Conservation (phyloP, 2,113 vertebrate species). For the Odobenus rosmarus region DNA sequence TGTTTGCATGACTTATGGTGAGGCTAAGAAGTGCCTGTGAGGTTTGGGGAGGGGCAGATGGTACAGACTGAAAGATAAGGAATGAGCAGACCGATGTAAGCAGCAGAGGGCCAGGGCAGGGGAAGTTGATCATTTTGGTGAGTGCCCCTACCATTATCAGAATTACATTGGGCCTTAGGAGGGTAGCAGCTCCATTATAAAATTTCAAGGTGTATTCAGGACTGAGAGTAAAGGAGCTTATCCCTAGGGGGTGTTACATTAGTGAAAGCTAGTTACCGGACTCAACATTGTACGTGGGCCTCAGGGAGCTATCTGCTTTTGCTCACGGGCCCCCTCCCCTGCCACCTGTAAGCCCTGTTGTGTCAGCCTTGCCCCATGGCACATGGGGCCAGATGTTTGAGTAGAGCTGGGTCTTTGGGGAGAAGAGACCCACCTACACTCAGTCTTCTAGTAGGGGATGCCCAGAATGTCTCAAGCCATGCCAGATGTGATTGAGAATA, state of each 20-base stretch:
- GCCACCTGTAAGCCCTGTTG: not conserved
- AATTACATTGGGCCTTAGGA: not conserved
- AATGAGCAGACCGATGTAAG: not conserved
- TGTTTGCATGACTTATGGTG: not conserved
- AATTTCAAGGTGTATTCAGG: not conserved
- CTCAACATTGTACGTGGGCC: not conserved
- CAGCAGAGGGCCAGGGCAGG: not conserved
- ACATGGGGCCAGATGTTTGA: not conserved
- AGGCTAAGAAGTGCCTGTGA: not conserved
- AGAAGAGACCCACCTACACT: not conserved
- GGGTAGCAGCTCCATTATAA: not conserved
- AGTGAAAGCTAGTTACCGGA: not conserved
- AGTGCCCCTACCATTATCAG: not conserved
- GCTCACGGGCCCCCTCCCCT: fast-evolving
- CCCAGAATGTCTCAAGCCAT: not conserved
- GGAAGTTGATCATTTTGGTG: not conserved
- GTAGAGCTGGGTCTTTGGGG: not conserved
- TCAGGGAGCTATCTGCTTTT: not conserved
- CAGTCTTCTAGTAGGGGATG: not conserved
- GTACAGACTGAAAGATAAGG: not conserved
- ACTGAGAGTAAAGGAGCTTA: not conserved
- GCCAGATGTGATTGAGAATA: not conserved
- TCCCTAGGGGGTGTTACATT: not conserved
- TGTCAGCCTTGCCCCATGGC: not conserved
- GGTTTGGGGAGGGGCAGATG: not conserved